Base-by-base conservation (phyloP, 1,140 invertebrate genomes). In the Dendrolimus kikuchii region DNA sequence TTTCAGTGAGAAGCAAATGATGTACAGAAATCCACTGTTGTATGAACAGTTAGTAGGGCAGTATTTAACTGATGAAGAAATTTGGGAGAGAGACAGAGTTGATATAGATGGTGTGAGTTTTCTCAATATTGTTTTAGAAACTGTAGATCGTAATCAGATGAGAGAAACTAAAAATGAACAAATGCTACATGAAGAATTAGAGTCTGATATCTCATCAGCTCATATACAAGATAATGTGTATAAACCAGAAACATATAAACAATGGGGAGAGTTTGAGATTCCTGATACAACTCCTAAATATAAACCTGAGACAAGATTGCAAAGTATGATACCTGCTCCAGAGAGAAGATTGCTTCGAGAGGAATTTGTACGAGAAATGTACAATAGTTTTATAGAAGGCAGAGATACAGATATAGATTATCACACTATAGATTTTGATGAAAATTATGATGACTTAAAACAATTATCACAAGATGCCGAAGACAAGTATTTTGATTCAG, bases 1-100 rank as follows among this genome's bases (percentile, higher is more conserved):
- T 83, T 98, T 98, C 68, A 95, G 92, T 78, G 95, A 98, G 76
- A 91, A 90, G 55, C 94, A 96, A 89, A 98, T 98, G 96, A 96
- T 96, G 90, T 93, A 92, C 63, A 82, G 97, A 60, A 95, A 96
- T 84, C 96, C 96, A 1, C 88, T 95, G 50, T 77, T 98, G 0
- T 98, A 96, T 87, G 94, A 98, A 51, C 92, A 97, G 68, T 85
- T 98, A 52, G 87, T 98, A 51, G 96, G 96, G 0, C 92, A 93
- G 70, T 96, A 95, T 79, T 77, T 97, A 57, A 92, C 92, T 5
- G 90, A 93, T 52, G 91, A 94, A 46, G 94, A 98, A 80, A 92
- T 91, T 49, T 88, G 87, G 60, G 86, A 87, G 43, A 82, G 92
- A 40, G 92, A 94, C 66, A 88, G 87, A 51, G 84, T 87, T 46